Evolutionary conservation across 2,113 vertebrate genomes (phyloP), one percentile per base, ranked within the genome.

Genomic region (Pogona vitticeps): DNA sequence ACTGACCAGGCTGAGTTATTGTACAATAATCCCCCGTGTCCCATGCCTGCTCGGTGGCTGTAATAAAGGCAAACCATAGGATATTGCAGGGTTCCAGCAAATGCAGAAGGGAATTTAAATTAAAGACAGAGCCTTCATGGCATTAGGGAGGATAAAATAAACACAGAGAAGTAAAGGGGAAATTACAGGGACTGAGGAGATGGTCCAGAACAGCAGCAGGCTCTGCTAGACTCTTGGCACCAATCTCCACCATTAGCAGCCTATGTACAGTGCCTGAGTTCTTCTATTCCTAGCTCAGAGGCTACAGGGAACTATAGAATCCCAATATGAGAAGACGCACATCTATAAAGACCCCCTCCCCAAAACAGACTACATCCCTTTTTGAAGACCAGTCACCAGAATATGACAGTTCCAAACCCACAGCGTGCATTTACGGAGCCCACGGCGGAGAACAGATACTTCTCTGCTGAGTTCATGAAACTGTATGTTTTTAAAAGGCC

Each of bases 391-490:
- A n/a, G n/a, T n/a, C n/a, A n/a, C n/a, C n/a, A n/a, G n/a, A n/a
- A n/a, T n/a, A n/a, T n/a, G n/a, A n/a, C n/a, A n/a, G n/a, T n/a
- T n/a, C n/a, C n/a, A n/a, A 2, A 76, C 7, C 28, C n/a, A 58
- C 56, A 58, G n/a, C n/a, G n/a, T n/a, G n/a, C n/a, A n/a, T n/a
- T n/a, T n/a, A n/a, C n/a, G n/a, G n/a, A n/a, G n/a, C n/a, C n/a
- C n/a, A n/a, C n/a, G n/a, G n/a, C n/a, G 6, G 56, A 83, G 88
- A 85, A 79, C 3, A 83, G 52, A 65, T 86, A 82, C 80, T 42
- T 75, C 76, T 79, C 14, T 75, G 33, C n/a, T 88, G 85, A 52
- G 46, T 75, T 76, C 80, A 92, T 92, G 67, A 94, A 91, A 92
- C 3, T 13, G 86, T 75, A 85, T 73, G 79, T 83, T 85, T 83